Conservation (phyloP, 2,888 invertebrate genomes). For the Ferrisia virgata region DNA sequence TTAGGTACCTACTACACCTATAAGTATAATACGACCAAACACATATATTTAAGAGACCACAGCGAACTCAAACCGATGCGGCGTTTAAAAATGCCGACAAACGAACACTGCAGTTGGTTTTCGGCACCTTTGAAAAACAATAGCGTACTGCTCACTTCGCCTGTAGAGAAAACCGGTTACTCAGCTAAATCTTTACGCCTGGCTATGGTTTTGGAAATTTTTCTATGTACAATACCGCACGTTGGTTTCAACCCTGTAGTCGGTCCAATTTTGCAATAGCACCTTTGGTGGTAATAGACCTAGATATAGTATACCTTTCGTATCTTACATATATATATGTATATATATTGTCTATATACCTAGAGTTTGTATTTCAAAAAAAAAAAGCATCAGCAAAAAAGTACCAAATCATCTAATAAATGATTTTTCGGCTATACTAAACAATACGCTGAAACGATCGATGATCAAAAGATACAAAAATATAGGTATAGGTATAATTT, state of each 20-base stretch:
- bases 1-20: too few relatives aligned
- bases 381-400: not conserved
- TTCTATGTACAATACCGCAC: not conserved
- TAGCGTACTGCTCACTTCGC: too few relatives aligned
- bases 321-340: too few relatives aligned
- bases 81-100: slow-evolving; percentile 15
- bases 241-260: too few relatives aligned
- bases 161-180: not conserved
- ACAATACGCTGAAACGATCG: not conserved
- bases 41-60: too few relatives aligned
- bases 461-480: not conserved
- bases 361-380: not conserved
- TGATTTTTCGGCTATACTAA: not conserved
- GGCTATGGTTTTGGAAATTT: not conserved
- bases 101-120: not conserved
- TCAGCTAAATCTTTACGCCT: not conserved
- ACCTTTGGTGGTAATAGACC: not conserved
- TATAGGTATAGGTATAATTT: too few relatives aligned
- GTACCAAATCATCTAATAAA: not conserved
- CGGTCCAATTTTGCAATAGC: not conserved
- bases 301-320: too few relatives aligned
- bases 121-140: slow-evolving; percentile 26
- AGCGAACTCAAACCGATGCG: not conserved
- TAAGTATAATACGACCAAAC: too few relatives aligned
- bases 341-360: too few relatives aligned